Evolutionary conservation across 1,140 invertebrate species (phyloP).

Genomic region (Heterodera schachtii): DNA sequence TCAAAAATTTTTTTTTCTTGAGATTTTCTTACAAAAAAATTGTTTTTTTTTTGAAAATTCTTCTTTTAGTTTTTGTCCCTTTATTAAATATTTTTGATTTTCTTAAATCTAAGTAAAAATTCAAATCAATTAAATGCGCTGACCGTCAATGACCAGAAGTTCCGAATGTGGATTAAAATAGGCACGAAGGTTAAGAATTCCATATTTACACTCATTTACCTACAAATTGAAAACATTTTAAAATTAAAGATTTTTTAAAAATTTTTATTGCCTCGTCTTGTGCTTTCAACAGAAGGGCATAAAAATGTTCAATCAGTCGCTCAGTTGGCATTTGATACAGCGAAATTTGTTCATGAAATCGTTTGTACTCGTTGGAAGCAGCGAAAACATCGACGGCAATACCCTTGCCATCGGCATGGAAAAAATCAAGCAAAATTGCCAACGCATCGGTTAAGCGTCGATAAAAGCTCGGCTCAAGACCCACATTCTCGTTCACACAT

Average conservation of each 20-base stretch:
- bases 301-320: slow-evolving; percentile 81
- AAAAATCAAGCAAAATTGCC: slow-evolving; percentile 82
- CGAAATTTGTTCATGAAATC: slow-evolving; percentile 69
- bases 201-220: slow-evolving; percentile 68
- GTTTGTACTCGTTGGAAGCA: slow-evolving; percentile 34
- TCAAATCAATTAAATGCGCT: slow-evolving; percentile 44
- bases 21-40: too few species aligned
- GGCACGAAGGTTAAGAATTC: slow-evolving; percentile 74
- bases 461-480: slow-evolving; percentile 81
- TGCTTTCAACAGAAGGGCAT: slow-evolving; percentile 78
- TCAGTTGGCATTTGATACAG: slow-evolving; percentile 83
- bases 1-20: too few species aligned
- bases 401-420: slow-evolving; percentile 83
- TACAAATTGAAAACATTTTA: slow-evolving; percentile 36
- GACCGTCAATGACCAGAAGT: slow-evolving; percentile 81
- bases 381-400: slow-evolving; percentile 73
- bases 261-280: slow-evolving; percentile 68
- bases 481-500: slow-evolving; percentile 42
- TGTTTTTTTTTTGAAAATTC: too few species aligned
- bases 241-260: background rate
- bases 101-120: too few species aligned
- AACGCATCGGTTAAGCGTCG: slow-evolving; percentile 82
- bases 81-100: too few species aligned
- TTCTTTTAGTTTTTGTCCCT: too few species aligned
- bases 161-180: slow-evolving; percentile 74